These are phyloP conservation scores for Ganaspis brasiliensis DNA, from an alignment of 2,888 invertebrate genomes.

Conservation along the genomic window DNA sequence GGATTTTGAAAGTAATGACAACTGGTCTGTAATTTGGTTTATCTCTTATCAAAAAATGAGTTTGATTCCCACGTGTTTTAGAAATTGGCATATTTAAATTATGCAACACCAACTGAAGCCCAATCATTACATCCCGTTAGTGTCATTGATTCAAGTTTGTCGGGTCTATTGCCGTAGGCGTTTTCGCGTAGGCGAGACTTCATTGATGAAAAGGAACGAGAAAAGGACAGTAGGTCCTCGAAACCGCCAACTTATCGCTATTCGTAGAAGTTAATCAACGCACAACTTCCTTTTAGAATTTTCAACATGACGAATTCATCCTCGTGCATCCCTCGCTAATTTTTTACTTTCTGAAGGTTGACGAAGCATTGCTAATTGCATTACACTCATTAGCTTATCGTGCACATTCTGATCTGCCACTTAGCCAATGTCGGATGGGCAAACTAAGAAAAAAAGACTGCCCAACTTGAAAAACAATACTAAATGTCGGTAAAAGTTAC, in stretches of 20 bases:
- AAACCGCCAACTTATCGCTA: constrained; percentile 20
- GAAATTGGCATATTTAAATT: constrained; percentile 19
- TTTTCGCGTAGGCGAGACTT: constrained; percentile 25
- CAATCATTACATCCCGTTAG: constrained; percentile 25
- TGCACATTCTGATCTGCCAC: constrained; percentile 9
- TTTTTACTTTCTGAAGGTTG: background rate
- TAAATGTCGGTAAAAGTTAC: no score
- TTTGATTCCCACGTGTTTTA: constrained; percentile 12
- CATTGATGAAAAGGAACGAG: constrained; percentile 24
- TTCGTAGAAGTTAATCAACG: constrained; percentile 17
- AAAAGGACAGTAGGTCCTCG: constrained; percentile 22
- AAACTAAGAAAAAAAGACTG: background rate
- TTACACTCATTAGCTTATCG: constrained; percentile 38
- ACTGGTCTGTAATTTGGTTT: no score
- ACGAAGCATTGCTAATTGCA: constrained; percentile 37
- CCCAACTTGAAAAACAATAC: no score
- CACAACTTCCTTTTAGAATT: constrained; percentile 26
- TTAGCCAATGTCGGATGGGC: background rate
- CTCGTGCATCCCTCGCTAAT: constrained; percentile 5
- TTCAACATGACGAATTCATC: constrained; percentile 18
- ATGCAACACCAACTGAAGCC: background rate
- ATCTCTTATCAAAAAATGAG: background rate
- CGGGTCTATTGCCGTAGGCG: constrained; percentile 14
- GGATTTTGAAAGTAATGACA: no score
- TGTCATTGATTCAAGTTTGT: constrained; percentile 32